Conservation (phyloP, 2,113 vertebrate species). For the Phrynocephalus versicolor region DNA sequence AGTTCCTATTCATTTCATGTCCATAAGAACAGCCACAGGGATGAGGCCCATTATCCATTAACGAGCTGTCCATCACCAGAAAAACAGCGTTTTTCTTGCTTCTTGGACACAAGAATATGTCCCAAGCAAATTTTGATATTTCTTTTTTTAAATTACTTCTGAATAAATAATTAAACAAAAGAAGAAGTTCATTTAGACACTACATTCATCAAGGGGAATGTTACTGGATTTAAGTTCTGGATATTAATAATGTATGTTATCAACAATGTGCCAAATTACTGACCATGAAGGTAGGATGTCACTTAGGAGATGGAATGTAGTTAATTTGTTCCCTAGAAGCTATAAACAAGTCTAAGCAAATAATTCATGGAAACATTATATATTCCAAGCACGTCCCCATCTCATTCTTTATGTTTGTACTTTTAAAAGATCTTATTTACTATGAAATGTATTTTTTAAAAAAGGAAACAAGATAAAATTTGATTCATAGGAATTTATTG, state of each 20-base stretch:
- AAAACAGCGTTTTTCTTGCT: background rate
- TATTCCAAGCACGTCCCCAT: background rate
- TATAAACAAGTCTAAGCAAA: slow-evolving; percentile 10
- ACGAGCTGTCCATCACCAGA: background rate
- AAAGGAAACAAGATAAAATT: background rate
- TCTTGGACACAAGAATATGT: background rate
- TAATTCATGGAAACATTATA: slow-evolving; percentile 9
- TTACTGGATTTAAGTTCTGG: background rate
- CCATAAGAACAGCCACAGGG: background rate
- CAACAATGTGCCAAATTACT: slow-evolving; percentile 24
- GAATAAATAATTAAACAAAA: background rate
- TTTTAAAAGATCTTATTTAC: background rate
- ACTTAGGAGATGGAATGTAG: slow-evolving; percentile 16
- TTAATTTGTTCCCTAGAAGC: slow-evolving; percentile 16
- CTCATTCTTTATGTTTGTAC: background rate
- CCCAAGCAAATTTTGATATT: background rate
- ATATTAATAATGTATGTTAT: slow-evolving; percentile 16
- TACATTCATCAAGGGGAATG: background rate
- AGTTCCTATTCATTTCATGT: background rate
- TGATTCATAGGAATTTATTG: background rate
- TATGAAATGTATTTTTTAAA: background rate
- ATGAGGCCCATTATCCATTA: background rate
- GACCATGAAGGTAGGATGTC: slow-evolving; percentile 18
- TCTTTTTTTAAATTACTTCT: background rate
- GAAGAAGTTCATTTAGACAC: background rate